Evolutionary conservation across 2,113 vertebrate species (phyloP), one percentile per base, ranked within the genome.

Genomic region (Ornithorhynchus anatinus): DNA sequence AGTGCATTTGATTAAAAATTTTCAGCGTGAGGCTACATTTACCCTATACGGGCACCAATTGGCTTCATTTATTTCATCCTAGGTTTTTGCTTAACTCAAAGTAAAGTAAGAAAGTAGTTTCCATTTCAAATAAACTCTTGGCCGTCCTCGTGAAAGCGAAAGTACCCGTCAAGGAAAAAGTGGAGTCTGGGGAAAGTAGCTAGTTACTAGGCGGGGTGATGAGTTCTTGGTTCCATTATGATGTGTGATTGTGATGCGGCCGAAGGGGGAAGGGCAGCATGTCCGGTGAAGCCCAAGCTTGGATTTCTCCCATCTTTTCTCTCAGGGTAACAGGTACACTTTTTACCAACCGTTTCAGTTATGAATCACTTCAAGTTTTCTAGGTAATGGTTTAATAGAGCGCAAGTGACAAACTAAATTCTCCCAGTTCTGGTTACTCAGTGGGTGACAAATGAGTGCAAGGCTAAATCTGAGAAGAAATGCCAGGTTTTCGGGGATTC

Each of bases 161-260:
- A 29, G 45, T 48, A 27, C 7, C 29, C 15, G 29, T 48, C 15
- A 29, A 27, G 44, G 23, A 16, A 47, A 44, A 47, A 14, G 27
- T 27, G 29, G 12, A 29, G 25, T 16, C 25, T 48, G 23, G 29
- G 25, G 45, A 29, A 5, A 27, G 23, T 48, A 48, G n/a, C n/a
- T n/a, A n/a, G n/a, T n/a, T n/a, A 10, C 6, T 44, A n/a, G 25
- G 50, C 6, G 15, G 45, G 35, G 35, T 2, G 5, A 19, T 29
- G 53, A 22, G 40, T 44, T 27, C 1, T 0, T 20, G 15, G 15
- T 35, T n/a, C 51, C 69, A 81, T 64, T 66, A 6, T 71, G 78
- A 77, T 35, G 14, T 23, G 20, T 77, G 69, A 16, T 25, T 32
- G 3, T 75, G 85, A 72, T 57, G 66, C 10, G 19, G 76, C 12